Percentiles rank a stretch among this genome's conserved stretches.
Evolutionary conservation across 2,888 invertebrate species (phyloP).

Genomic region (Drosophila sordidula): DNA sequence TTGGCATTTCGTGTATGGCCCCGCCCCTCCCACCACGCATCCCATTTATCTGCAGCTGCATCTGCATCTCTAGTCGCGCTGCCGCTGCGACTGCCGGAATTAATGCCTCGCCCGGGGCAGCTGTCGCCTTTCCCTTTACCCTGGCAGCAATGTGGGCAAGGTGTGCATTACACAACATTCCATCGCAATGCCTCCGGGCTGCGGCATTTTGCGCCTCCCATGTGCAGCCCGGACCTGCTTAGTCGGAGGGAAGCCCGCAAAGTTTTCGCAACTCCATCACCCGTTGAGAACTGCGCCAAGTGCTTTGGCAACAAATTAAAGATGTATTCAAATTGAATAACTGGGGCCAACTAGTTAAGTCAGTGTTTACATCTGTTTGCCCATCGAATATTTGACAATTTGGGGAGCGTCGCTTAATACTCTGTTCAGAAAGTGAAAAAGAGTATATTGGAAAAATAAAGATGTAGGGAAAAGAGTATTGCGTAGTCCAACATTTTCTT

Average conservation of each 20-base stretch:
- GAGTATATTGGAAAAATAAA: too few species aligned
- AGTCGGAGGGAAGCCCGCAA: conserved; percentile 32
- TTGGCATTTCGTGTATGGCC: conserved; percentile 31
- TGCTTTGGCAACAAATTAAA: conserved; percentile 38
- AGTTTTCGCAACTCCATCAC: conserved; percentile 27
- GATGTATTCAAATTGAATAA: conserved; percentile 45
- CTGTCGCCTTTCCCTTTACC: conserved; percentile 31
- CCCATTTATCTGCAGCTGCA: conserved; percentile 33
- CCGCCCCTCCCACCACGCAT: not conserved
- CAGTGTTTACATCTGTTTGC: conserved; percentile 20
- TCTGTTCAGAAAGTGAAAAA: too few species aligned
- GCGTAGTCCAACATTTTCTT: too few species aligned
- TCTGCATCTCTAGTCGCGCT: conserved; percentile 31
- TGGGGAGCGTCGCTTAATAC: not conserved
- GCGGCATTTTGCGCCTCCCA: conserved; percentile 12
- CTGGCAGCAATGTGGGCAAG: conserved; percentile 37
- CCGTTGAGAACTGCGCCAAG: not conserved
- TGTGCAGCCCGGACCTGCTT: not conserved
- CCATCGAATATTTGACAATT: conserved; percentile 5
- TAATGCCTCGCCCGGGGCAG: conserved; percentile 63
- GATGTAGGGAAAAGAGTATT: too few species aligned
- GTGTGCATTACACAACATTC: conserved; percentile 64
- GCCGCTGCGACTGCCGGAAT: conserved; percentile 47
- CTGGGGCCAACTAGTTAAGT: conserved; percentile 24
- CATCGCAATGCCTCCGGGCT: conserved; percentile 15